These are phyloP conservation scores for Galeruca laticollis DNA, from an alignment of 2,888 invertebrate genomes.

Conservation along the genomic window DNA sequence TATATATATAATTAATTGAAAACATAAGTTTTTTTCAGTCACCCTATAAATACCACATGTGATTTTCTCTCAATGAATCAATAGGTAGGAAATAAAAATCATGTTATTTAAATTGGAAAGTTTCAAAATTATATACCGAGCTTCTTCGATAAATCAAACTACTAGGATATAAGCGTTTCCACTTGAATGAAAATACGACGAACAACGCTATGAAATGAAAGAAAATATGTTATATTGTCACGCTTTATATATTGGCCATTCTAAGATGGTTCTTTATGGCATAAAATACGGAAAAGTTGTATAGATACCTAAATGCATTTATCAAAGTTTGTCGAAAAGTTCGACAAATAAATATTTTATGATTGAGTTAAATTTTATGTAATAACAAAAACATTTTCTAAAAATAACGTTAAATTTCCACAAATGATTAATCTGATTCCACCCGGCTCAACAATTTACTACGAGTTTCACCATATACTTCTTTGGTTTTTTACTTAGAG, in stretches of 20 bases:
- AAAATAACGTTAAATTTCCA: too few relatives aligned
- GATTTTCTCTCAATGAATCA: too few relatives aligned
- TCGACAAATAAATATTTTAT: slow-evolving; percentile 14
- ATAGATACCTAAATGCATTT: slow-evolving; percentile 29
- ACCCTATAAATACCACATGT: too few relatives aligned
- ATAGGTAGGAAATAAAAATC: slow-evolving; percentile 27
- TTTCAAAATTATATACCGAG: slow-evolving; percentile 41
- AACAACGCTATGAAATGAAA: slow-evolving; percentile 35
- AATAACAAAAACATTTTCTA: neutral
- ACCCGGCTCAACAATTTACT: too few relatives aligned
- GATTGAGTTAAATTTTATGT: neutral
- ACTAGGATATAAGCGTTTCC: slow-evolving; percentile 50
- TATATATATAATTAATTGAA: too few relatives aligned
- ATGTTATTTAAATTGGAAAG: slow-evolving; percentile 46
- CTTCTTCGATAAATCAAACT: slow-evolving; percentile 48
- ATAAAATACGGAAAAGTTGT: slow-evolving; percentile 34
- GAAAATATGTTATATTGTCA: slow-evolving; percentile 42
- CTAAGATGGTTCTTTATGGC: slow-evolving; percentile 33
- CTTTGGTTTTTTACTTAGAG: too few relatives aligned
- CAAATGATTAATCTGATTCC: too few relatives aligned
- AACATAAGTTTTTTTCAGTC: too few relatives aligned
- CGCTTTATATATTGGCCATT: slow-evolving; percentile 42
- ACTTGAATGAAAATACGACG: slow-evolving; percentile 51
- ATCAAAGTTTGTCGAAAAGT: slow-evolving; percentile 18
- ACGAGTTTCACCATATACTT: too few relatives aligned